Conservation (phyloP, 2,888 invertebrate genomes). For the Cabera pusaria region DNA sequence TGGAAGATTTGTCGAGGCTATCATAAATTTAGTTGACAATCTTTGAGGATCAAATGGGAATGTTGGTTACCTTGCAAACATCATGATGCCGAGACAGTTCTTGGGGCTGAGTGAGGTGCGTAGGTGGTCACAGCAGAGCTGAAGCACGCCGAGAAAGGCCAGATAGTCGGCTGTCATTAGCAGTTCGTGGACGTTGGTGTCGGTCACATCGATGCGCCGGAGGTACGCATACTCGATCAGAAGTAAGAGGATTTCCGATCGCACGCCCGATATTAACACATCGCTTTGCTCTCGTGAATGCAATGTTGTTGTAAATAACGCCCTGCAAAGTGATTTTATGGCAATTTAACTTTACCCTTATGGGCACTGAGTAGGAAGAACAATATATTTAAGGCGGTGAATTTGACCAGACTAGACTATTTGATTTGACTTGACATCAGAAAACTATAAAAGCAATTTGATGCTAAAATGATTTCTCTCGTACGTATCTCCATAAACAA, state of each 20-base stretch:
- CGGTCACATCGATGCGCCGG: slow-evolving; percentile 88
- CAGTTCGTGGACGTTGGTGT: slow-evolving; percentile 91
- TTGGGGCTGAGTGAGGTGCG: slow-evolving; percentile 86
- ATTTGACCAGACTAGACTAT: too few relatives aligned
- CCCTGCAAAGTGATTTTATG: slow-evolving; percentile 69
- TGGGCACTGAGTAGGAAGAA: too few relatives aligned
- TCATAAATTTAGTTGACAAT: slow-evolving; percentile 4
- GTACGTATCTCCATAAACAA: too few relatives aligned
- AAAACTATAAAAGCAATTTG: too few relatives aligned
- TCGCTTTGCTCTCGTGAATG: slow-evolving; percentile 87
- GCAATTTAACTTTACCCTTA: too few relatives aligned
- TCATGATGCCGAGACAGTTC: slow-evolving; percentile 93
- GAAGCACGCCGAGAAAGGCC: slow-evolving; percentile 91
- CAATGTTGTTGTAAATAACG: slow-evolving; percentile 91
- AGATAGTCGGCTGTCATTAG: slow-evolving; percentile 95
- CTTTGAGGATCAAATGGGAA: background rate
- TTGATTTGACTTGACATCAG: too few relatives aligned
- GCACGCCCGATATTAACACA: slow-evolving; percentile 90
- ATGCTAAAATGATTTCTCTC: too few relatives aligned
- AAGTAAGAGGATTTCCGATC: slow-evolving; percentile 89
- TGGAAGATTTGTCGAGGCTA: slow-evolving; percentile 44
- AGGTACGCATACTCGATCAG: slow-evolving; percentile 94
- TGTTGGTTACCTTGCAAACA: slow-evolving; percentile 88
- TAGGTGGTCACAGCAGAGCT: slow-evolving; percentile 91
- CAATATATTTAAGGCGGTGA: too few relatives aligned